Evolutionary conservation across 2,113 vertebrate genomes (phyloP).

Genomic region (Apodemus speciosus): DNA sequence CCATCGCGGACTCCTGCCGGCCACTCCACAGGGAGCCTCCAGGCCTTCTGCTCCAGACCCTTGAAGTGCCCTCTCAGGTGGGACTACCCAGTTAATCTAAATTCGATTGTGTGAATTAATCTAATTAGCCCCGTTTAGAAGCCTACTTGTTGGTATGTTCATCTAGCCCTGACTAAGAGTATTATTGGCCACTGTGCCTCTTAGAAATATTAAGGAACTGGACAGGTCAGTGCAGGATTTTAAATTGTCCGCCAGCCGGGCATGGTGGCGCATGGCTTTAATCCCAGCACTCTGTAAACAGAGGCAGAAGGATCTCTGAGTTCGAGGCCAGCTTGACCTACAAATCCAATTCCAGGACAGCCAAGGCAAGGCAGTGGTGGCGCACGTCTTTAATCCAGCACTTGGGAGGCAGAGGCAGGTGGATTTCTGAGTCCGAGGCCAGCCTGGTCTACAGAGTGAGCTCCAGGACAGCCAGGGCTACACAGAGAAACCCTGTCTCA

Average conservation of each 20-base stretch:
- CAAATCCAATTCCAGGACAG: background rate
- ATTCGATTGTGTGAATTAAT: background rate
- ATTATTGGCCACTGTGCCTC: background rate
- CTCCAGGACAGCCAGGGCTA: too few relatives aligned
- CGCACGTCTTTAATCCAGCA: too few relatives aligned
- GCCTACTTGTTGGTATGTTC: background rate
- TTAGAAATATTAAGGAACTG: background rate
- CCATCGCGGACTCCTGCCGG: background rate
- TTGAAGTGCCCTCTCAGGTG: background rate
- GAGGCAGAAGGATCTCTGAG: background rate
- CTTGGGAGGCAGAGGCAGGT: too few relatives aligned
- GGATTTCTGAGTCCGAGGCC: too few relatives aligned
- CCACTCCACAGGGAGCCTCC: background rate
- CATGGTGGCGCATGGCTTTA: background rate
- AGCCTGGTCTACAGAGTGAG: too few relatives aligned
- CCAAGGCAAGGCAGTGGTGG: too few relatives aligned
- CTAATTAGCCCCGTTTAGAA: background rate
- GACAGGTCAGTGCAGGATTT: background rate
- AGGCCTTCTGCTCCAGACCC: background rate
- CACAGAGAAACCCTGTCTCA: too few relatives aligned
- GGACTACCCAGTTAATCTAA: background rate
- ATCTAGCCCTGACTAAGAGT: background rate
- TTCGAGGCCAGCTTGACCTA: background rate
- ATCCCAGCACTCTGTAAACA: background rate
- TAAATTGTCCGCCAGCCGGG: background rate